phyloP scores from a whole-genome alignment of 2,888 invertebrate species.

The Drosophila infuscata region DNA sequence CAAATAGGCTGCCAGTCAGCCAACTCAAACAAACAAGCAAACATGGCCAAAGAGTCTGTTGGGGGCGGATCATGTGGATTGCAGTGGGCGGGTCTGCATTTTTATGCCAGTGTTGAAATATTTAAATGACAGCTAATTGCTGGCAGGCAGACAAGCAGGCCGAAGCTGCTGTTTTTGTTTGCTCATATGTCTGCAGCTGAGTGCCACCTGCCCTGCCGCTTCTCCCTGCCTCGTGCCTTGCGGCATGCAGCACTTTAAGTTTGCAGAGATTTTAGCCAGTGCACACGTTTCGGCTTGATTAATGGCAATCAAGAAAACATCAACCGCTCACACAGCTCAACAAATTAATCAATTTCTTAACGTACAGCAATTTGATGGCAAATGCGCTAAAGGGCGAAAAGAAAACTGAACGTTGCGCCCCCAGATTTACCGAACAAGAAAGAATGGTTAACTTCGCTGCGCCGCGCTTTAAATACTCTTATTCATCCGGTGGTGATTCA shows the following conservation, averaged over 20 bases:
- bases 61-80: constrained; percentile 6
- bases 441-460: background rate
- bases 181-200: constrained; percentile 69
- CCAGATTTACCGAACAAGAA: constrained; percentile 43
- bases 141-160: constrained; percentile 51
- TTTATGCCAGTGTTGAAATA: constrained; percentile 72
- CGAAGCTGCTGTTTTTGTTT: constrained; percentile 59
- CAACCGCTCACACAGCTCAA: constrained; percentile 57
- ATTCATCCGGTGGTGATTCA: background rate
- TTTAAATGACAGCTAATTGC: constrained; percentile 81
- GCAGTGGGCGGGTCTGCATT: constrained; percentile 41
- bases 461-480: background rate
- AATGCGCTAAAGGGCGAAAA: constrained; percentile 38
- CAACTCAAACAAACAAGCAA: constrained; percentile 34
- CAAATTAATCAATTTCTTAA: constrained; percentile 81
- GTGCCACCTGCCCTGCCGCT: constrained; percentile 9
- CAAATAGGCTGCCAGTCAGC: constrained; percentile 40
- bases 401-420: constrained; percentile 64
- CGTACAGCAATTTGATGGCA: constrained; percentile 69
- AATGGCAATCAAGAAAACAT: constrained; percentile 76
- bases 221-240: background rate
- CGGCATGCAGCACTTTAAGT: constrained; percentile 34
- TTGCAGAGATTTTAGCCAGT: constrained; percentile 49
- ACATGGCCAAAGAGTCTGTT: constrained; percentile 17
- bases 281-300: constrained; percentile 68